A percentile compares a stretch with the other conserved stretches of the same genome.
Conservation (phyloP, 92 coral and sea anemone genomes). For the Parazoanthus darwini region DNA sequence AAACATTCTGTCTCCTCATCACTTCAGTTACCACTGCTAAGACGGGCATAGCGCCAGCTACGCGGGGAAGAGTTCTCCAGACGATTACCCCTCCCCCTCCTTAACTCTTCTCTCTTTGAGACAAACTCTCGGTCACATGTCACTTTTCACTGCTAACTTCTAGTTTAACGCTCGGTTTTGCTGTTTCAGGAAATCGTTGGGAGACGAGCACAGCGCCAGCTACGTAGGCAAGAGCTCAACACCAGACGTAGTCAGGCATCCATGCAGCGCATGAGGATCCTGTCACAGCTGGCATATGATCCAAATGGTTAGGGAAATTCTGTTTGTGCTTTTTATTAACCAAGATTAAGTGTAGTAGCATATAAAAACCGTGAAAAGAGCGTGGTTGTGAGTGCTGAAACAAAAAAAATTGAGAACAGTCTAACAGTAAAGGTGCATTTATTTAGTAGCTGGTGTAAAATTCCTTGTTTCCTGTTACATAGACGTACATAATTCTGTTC, state of each 20-base stretch:
- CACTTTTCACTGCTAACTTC: not conserved
- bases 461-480: not conserved
- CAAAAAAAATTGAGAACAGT: not conserved
- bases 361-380: too few relatives aligned
- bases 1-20: too few relatives aligned
- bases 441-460: not conserved
- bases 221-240: slow-evolving; percentile 88
- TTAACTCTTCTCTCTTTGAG: not conserved
- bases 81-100: too few relatives aligned
- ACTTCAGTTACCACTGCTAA: too few relatives aligned
- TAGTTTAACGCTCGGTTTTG: not conserved
- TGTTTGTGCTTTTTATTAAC: not conserved
- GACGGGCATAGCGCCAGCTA: too few relatives aligned
- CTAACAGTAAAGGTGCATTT: not conserved
- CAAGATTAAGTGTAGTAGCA: too few relatives aligned
- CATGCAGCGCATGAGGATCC: slow-evolving; percentile 91
- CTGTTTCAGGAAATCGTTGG: slow-evolving; percentile 81
- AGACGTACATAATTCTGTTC: too few relatives aligned
- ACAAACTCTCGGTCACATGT: not conserved
- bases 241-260: slow-evolving; percentile 96
- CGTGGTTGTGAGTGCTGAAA: too few relatives aligned
- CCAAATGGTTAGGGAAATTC: slow-evolving; percentile 79
- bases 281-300: slow-evolving; percentile 94
- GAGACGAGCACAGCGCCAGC: slow-evolving; percentile 90
- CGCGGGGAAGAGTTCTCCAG: too few relatives aligned